Base-by-base conservation (phyloP, 1,140 invertebrate genomes). In the Lerema accius region DNA sequence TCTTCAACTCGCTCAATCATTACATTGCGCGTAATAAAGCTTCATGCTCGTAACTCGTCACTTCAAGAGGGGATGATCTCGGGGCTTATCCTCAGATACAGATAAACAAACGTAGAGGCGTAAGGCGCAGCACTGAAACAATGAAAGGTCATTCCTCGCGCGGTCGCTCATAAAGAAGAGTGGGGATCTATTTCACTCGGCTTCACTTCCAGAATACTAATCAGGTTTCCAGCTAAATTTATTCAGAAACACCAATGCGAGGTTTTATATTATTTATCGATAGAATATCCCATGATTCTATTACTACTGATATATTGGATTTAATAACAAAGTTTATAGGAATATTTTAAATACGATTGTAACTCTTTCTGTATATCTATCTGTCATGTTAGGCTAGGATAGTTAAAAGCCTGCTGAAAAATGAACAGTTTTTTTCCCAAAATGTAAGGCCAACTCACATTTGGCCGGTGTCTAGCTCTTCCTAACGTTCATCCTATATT, bases 101-200 rank as follows among this genome's bases (percentile, higher is more conserved):
- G 17, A 55, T 55, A 55, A 14, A 55, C 50, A 55, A 55, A 55
- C 51, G 37, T 11, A 55, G 6, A 16, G n/a, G 17, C 4, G n/a
- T 5, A n/a, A 17, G 13, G 37, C 51, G 51, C 9, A 23, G 15
- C 37, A 42, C 17, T 42, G 37, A 42, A 55, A 55, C 51, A 42
- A 55, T 40, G 23, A 32, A 35, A 16, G 28, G 35, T 42, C 51
- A 42, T 42, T 35, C 51, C 23, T 37, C 4, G 51, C 51, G 11
- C n/a, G 37, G 17, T 37, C 37, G 13, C 37, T 15, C 50, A 17
- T 55, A 40, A 42, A 55, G 50, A 13, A 17, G n/a, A 42, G 37
- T 23, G n/a, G n/a, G 39, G 51, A 55, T 55, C 23, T 55, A 42
- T 42, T 23, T 19, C 37, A 28, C 19, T 42, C 51, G 37, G 37